A percentile compares a stretch with the other conserved stretches of the same genome.
Conservation (phyloP, 2,113 vertebrate genomes). For the Pygoscelis adeliae region DNA sequence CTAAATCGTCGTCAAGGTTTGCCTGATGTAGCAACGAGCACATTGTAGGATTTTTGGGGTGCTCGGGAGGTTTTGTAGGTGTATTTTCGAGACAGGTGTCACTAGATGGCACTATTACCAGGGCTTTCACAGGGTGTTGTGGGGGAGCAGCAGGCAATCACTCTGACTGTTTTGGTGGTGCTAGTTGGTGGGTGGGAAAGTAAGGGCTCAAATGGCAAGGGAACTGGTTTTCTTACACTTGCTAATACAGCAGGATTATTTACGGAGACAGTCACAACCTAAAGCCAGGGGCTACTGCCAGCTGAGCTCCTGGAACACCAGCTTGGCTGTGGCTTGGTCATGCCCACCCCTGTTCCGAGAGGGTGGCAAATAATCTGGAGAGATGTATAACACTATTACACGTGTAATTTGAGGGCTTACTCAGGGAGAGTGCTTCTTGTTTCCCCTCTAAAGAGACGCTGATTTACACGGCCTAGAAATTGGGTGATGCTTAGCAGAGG, state of each 20-base stretch:
- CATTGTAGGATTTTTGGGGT: fast-evolving
- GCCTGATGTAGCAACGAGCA: background rate
- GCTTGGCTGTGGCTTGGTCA: background rate
- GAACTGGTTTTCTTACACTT: background rate
- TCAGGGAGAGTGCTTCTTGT: background rate
- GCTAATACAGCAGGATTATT: background rate
- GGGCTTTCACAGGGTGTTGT: background rate
- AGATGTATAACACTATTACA: background rate
- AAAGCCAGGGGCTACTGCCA: background rate
- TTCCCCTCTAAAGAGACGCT: background rate
- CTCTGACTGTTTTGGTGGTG: background rate
- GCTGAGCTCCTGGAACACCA: background rate
- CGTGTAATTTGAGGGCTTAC: background rate
- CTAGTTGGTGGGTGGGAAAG: background rate
- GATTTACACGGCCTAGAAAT: background rate
- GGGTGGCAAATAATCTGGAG: background rate
- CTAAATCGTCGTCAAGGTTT: background rate
- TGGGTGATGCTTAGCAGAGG: background rate
- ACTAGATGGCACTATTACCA: constrained; percentile 3
- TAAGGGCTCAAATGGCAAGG: background rate
- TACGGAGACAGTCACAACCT: background rate
- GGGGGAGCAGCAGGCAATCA: background rate
- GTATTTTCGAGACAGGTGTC: background rate
- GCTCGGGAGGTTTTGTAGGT: background rate
- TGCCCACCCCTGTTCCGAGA: background rate